Conservation (phyloP, 2,113 vertebrate genomes). For the Syngnathoides biaculeatus region DNA sequence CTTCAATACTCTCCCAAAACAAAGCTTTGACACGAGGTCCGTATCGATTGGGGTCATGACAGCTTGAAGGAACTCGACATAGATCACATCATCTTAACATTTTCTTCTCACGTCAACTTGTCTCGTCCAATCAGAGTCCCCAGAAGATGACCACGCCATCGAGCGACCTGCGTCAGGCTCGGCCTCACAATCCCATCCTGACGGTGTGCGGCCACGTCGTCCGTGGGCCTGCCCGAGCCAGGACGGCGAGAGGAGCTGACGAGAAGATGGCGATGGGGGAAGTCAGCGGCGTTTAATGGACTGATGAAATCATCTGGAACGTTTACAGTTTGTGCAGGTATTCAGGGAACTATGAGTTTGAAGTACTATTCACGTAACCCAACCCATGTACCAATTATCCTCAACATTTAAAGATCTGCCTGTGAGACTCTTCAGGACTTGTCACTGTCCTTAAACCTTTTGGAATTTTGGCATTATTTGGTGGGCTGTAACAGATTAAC, state of each 20-base stretch:
- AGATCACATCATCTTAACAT: not conserved
- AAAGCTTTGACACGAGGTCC: too few species aligned
- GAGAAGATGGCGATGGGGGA: conserved; percentile 38
- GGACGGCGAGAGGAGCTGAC: not conserved
- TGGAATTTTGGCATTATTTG: too few species aligned
- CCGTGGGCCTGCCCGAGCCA: conserved; percentile 9
- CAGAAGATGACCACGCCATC: conserved; percentile 45
- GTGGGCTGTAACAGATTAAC: too few species aligned
- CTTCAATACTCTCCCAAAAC: too few species aligned
- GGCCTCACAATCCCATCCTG: conserved; percentile 61
- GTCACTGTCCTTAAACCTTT: not conserved
- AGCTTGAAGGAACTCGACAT: too few species aligned
- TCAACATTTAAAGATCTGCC: not conserved
- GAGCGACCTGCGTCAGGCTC: conserved; percentile 62
- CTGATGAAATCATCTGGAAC: not conserved
- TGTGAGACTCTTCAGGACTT: not conserved
- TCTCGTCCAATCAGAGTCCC: conserved; percentile 33
- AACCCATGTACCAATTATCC: not conserved
- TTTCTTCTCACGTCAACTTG: not conserved
- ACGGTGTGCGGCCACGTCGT: conserved; percentile 50
- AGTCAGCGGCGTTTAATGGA: conserved; percentile 35
- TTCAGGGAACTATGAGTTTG: conserved; percentile 26
- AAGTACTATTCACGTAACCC: not conserved
- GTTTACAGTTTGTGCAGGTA: conserved; percentile 1
- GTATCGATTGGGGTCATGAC: too few species aligned